phyloP scores from a whole-genome alignment of 2,797 vertebrate species.

The Eidolon dupreanum region DNA sequence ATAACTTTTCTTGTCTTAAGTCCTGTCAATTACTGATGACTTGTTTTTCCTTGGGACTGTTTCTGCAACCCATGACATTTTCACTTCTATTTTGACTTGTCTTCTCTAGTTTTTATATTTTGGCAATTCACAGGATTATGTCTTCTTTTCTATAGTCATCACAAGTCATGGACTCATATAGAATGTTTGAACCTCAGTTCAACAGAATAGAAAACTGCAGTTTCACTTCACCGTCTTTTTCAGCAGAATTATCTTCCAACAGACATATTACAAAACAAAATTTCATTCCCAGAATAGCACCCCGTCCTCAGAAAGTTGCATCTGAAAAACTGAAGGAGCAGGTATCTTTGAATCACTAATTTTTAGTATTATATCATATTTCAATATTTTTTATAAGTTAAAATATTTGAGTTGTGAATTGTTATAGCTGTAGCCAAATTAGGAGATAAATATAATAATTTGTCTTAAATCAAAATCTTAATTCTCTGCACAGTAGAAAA shows the following conservation, averaged over 20 bases:
- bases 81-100: slow-evolving; percentile 27
- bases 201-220: slow-evolving; percentile 65
- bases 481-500: not conserved
- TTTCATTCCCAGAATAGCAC: slow-evolving; percentile 56
- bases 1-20: not conserved
- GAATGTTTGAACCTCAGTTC: slow-evolving; percentile 82
- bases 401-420: not conserved
- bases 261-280: slow-evolving; percentile 81
- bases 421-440: not conserved
- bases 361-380: slow-evolving; percentile 40
- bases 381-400: slow-evolving; percentile 8
- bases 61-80: not conserved
- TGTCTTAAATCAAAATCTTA: not conserved
- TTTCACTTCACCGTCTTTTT: slow-evolving; percentile 78
- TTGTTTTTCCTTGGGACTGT: not conserved
- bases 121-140: slow-evolving; percentile 41
- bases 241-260: slow-evolving; percentile 72
- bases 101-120: slow-evolving; percentile 24
- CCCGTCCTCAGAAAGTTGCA: slow-evolving; percentile 70
- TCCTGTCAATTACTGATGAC: not conserved
- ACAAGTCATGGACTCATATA: slow-evolving; percentile 77
- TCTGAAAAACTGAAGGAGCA: slow-evolving; percentile 69
- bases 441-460: not conserved
- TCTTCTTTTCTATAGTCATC: slow-evolving; percentile 83
- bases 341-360: slow-evolving; percentile 71